Evolutionary conservation across 2,113 vertebrate species (phyloP).

Genomic region (Amphiprion percula): DNA sequence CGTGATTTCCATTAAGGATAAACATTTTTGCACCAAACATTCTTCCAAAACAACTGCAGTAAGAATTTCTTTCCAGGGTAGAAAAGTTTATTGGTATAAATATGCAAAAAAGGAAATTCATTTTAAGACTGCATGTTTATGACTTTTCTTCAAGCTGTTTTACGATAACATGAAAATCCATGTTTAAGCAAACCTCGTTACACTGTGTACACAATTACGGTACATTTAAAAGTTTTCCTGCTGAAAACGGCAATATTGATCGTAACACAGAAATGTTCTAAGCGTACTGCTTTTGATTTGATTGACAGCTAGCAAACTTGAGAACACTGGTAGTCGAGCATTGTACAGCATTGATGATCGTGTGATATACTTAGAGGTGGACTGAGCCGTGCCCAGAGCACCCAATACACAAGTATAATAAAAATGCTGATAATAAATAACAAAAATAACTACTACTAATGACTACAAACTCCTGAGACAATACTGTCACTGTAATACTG

Average conservation of each 20-base stretch:
- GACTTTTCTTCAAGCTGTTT: slow-evolving; percentile 57
- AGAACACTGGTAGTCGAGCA: slow-evolving; percentile 71
- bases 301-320: slow-evolving; percentile 81
- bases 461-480: slow-evolving; percentile 80
- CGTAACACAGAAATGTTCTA: slow-evolving; percentile 72
- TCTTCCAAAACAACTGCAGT: background rate
- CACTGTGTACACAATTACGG: slow-evolving; percentile 65
- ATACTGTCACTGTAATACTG: slow-evolving; percentile 81
- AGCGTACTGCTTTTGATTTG: slow-evolving; percentile 81
- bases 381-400: slow-evolving; percentile 40
- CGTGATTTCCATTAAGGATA: no score
- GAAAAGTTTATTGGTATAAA: slow-evolving; percentile 84
- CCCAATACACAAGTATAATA: slow-evolving; percentile 61
- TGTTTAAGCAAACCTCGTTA: slow-evolving; percentile 73
- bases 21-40: no score
- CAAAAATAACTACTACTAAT: slow-evolving; percentile 62
- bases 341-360: slow-evolving; percentile 67
- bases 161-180: slow-evolving; percentile 63
- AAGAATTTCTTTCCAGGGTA: slow-evolving; percentile 46
- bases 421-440: slow-evolving; percentile 78
- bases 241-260: slow-evolving; percentile 60
- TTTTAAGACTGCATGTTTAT: slow-evolving; percentile 77
- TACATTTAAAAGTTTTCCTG: slow-evolving; percentile 59
- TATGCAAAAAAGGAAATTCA: slow-evolving; percentile 76
- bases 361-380: slow-evolving; percentile 28